These are phyloP conservation scores for Heteromyza rotundicornis DNA, from an alignment of 2,888 invertebrate species.

Conservation along the genomic window DNA sequence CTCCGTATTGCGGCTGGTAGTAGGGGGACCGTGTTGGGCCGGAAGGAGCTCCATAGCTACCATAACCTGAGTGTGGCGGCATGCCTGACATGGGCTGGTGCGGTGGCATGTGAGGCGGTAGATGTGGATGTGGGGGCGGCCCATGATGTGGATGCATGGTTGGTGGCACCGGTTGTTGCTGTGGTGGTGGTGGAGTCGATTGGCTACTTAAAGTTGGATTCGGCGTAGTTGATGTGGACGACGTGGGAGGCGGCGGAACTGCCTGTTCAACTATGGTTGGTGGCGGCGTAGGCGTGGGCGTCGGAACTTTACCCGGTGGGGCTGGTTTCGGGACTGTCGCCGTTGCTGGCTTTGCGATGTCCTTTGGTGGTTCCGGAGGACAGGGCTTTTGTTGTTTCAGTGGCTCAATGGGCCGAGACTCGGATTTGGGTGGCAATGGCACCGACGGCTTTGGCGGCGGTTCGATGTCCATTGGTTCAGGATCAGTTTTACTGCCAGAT, in stretches of 20 bases:
- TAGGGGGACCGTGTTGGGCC: constrained; percentile 59
- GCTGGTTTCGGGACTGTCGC: constrained; percentile 16
- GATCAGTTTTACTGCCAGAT: constrained; percentile 55
- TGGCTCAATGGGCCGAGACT: constrained; percentile 23
- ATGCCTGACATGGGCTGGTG: constrained; percentile 58
- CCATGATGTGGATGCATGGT: constrained; percentile 53
- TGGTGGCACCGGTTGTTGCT: constrained; percentile 65
- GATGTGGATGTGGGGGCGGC: constrained; percentile 51
- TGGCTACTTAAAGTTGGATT: constrained; percentile 24
- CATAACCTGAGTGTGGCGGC: constrained; percentile 57
- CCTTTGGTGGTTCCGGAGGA: constrained; percentile 20
- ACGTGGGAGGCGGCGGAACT: constrained; percentile 8
- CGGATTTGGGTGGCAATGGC: constrained; percentile 43
- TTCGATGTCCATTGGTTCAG: constrained; percentile 59
- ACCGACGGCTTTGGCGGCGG: constrained; percentile 57
- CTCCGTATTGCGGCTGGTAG: constrained; percentile 61
- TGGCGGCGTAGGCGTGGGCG: constrained; percentile 32
- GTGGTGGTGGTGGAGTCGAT: constrained; percentile 20
- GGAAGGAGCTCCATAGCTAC: constrained; percentile 56
- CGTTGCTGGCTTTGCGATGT: constrained; percentile 26
- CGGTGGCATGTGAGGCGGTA: constrained; percentile 55
- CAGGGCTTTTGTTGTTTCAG: constrained; percentile 15
- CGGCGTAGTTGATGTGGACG: constrained; percentile 35
- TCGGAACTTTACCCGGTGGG: constrained; percentile 30
- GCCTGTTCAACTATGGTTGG: constrained; percentile 20